These are phyloP conservation scores for Amorpha juglandis DNA, from an alignment of 2,888 invertebrate species.

Conservation along the genomic window DNA sequence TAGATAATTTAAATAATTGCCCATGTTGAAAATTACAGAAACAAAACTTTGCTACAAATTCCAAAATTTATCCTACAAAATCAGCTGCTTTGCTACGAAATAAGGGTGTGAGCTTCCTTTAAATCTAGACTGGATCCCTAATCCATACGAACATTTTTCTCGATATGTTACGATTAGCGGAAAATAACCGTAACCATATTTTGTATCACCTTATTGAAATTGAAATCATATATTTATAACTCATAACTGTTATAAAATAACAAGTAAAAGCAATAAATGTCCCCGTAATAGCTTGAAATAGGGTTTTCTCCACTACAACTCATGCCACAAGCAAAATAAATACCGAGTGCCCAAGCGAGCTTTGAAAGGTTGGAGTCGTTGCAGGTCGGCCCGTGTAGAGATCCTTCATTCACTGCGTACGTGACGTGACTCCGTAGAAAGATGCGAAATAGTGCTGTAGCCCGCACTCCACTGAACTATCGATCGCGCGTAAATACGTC, in stretches of 20 bases:
- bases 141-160: too few species aligned
- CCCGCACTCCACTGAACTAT: conserved; percentile 45
- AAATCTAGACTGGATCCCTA: too few species aligned
- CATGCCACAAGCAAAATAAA: conserved; percentile 21
- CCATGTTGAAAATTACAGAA: too few species aligned
- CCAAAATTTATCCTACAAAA: too few species aligned
- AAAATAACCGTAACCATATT: too few species aligned
- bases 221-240: too few species aligned
- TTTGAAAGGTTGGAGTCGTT: conserved; percentile 49
- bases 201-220: background rate
- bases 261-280: background rate
- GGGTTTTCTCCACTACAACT: conserved; percentile 15
- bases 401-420: conserved; percentile 64
- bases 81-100: too few species aligned
- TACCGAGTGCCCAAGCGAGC: conserved; percentile 31
- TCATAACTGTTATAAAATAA: background rate
- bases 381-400: conserved; percentile 42
- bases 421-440: conserved; percentile 56
- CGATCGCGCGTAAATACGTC: conserved; percentile 64
- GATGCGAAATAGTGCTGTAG: conserved; percentile 22
- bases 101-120: too few species aligned
- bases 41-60: too few species aligned
- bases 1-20: too few species aligned
- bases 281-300: background rate
- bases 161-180: too few species aligned